Evolutionary conservation across 2,797 vertebrate species (phyloP).

Genomic region (Brotogeris chrysoptera): DNA sequence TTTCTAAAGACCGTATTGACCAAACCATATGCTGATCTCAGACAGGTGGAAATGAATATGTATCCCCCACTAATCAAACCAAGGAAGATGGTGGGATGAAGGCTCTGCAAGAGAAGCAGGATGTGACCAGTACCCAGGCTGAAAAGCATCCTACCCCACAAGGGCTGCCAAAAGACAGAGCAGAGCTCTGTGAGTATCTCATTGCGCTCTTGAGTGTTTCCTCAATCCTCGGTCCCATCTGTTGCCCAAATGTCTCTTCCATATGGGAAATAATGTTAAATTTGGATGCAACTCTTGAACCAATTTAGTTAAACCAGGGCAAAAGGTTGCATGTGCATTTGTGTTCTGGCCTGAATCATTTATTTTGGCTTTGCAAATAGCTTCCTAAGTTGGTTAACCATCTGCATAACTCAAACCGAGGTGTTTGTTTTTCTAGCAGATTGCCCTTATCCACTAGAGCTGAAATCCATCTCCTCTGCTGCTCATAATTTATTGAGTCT

Average conservation of each 20-base stretch:
- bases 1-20: neutral
- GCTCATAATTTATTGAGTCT: neutral
- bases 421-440: constrained; percentile 61
- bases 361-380: constrained; percentile 57
- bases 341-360: constrained; percentile 30
- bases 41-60: constrained; percentile 77
- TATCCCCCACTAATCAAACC: constrained; percentile 69
- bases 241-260: constrained; percentile 61
- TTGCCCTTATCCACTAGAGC: constrained; percentile 31
- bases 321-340: constrained; percentile 35
- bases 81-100: constrained; percentile 67
- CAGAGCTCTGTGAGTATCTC: constrained; percentile 80
- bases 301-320: constrained; percentile 30
- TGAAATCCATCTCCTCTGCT: constrained; percentile 46
- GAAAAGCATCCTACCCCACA: constrained; percentile 73
- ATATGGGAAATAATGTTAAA: constrained; percentile 20
- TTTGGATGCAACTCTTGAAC: constrained; percentile 43
- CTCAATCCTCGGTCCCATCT: constrained; percentile 12
- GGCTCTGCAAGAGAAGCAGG: constrained; percentile 56
- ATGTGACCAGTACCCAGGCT: constrained; percentile 71
- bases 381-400: constrained; percentile 55
- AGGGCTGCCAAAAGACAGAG: constrained; percentile 76
- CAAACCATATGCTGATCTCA: constrained; percentile 21
- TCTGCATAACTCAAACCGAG: neutral
- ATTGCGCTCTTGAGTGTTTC: neutral